phyloP scores from a whole-genome alignment of 1,140 invertebrate genomes.

The Bradysia coprophila region DNA sequence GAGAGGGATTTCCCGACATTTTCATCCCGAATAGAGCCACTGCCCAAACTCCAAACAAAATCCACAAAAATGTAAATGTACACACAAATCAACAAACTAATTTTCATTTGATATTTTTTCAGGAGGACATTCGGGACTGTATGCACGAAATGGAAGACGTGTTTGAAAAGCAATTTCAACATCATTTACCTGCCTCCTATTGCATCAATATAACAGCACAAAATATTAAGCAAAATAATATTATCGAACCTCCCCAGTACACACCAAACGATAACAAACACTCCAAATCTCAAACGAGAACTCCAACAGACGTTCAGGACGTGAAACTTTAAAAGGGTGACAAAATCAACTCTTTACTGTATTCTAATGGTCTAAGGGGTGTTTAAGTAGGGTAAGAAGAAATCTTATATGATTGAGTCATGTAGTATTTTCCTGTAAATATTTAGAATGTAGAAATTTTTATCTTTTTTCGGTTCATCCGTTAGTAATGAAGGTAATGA shows the following conservation, averaged over 20 bases:
- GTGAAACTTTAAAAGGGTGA: slow-evolving; percentile 38
- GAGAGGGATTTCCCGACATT: background rate
- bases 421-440: no score
- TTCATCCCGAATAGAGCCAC: background rate
- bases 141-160: slow-evolving; percentile 45
- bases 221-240: slow-evolving; percentile 6
- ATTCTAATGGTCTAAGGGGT: no score
- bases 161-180: slow-evolving; percentile 27
- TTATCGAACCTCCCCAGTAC: slow-evolving; percentile 10
- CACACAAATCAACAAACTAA: slow-evolving; percentile 4
- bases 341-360: no score
- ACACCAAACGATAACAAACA: slow-evolving; percentile 23
- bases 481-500: no score
- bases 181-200: slow-evolving; percentile 12
- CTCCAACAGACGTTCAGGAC: slow-evolving; percentile 42
- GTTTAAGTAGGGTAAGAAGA: no score
- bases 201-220: slow-evolving; percentile 9
- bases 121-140: slow-evolving; percentile 44
- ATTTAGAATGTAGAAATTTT: no score
- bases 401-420: no score
- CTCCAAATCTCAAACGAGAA: slow-evolving; percentile 33
- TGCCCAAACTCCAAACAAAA: background rate
- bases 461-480: no score
- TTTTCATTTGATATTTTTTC: slow-evolving; percentile 10
- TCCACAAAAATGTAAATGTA: slow-evolving; percentile 1